A percentile compares a stretch with the other conserved stretches of the same genome.
Conservation (phyloP, 2,797 vertebrate genomes). For the Gila robusta region DNA sequence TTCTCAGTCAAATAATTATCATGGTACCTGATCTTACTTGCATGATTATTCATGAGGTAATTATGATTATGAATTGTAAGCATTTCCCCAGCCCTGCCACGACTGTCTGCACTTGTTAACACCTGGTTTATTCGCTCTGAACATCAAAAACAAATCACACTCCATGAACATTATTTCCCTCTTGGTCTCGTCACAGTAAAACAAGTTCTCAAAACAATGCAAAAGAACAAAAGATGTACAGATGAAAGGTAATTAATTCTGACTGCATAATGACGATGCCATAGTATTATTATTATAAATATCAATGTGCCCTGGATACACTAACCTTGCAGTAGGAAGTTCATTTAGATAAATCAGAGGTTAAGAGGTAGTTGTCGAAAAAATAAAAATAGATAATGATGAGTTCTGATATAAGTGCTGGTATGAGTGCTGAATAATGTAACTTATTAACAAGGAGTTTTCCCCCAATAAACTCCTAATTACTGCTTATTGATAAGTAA, state of each 20-base stretch:
- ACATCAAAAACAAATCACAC: constrained; percentile 67
- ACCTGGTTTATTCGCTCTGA: constrained; percentile 70
- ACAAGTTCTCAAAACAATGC: constrained; percentile 62
- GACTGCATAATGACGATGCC: constrained; percentile 60
- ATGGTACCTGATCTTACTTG: constrained; percentile 56
- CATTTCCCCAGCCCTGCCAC: constrained; percentile 58
- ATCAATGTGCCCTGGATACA: neutral
- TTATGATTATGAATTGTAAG: constrained; percentile 68
- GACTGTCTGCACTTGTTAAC: constrained; percentile 69
- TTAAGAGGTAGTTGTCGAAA: neutral
- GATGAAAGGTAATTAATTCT: constrained; percentile 71
- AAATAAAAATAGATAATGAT: no score
- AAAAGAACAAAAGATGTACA: constrained; percentile 61
- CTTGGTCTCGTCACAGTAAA: constrained; percentile 56
- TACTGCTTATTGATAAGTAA: neutral
- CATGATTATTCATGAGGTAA: constrained; percentile 70
- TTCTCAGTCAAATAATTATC: constrained; percentile 45
- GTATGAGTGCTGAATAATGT: no score
- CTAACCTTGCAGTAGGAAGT: neutral
- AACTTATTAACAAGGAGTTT: neutral
- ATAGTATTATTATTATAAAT: constrained; percentile 24
- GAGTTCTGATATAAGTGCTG: no score
- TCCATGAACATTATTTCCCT: constrained; percentile 57
- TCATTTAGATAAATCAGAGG: neutral
- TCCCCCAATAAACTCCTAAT: neutral